A percentile compares a stretch with the other conserved stretches of the same genome.
phyloP scores from a whole-genome alignment of 2,888 invertebrate genomes.

The Zelleria hepariella region DNA sequence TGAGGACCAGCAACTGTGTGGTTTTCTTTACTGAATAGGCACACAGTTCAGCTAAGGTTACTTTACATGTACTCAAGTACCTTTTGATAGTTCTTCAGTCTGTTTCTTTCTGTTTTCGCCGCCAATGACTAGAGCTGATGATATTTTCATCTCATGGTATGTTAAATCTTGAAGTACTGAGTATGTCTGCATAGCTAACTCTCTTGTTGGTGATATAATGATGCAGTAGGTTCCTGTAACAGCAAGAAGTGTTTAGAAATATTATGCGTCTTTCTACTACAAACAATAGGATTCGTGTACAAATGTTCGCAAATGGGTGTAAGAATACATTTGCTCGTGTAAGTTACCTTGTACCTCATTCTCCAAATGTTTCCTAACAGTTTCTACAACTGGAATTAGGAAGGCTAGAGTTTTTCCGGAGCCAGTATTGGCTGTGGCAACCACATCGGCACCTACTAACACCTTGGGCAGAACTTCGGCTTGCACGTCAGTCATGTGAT shows the following conservation, averaged over 20 bases:
- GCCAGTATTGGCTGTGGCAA: conserved; percentile 96
- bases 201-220: conserved; percentile 95
- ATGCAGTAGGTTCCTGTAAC: conserved; percentile 84
- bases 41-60: neutral
- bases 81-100: conserved; percentile 85
- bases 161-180: conserved; percentile 91
- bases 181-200: conserved; percentile 95
- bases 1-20: too few species aligned
- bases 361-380: conserved; percentile 75
- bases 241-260: neutral
- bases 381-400: conserved; percentile 92
- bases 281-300: too few species aligned
- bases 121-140: conserved; percentile 93
- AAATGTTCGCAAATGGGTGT: too few species aligned
- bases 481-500: conserved; percentile 94
- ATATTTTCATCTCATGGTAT: conserved; percentile 81
- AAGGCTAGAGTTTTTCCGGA: conserved; percentile 98
- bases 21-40: too few species aligned
- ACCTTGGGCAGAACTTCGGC: conserved; percentile 87
- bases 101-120: conserved; percentile 91
- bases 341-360: conserved; percentile 25
- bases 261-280: too few species aligned
- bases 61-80: conserved; percentile 30
- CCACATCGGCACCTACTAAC: conserved; percentile 90
- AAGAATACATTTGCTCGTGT: too few species aligned